phyloP scores from a whole-genome alignment of 2,113 vertebrate genomes.

The Natator depressus region DNA sequence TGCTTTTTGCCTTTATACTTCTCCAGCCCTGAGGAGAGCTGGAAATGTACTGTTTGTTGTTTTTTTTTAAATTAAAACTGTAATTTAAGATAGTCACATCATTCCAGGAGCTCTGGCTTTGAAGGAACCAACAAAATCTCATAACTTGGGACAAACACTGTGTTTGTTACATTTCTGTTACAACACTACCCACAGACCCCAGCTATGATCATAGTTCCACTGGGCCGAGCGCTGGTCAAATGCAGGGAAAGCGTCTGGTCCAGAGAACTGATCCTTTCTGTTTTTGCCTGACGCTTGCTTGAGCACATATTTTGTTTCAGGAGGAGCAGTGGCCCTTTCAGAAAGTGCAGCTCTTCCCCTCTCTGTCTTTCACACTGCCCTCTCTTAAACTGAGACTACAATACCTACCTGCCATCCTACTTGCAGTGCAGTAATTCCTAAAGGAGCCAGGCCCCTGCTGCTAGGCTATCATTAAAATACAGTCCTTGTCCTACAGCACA shows the following conservation, averaged over 20 bases:
- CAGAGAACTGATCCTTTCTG: background rate
- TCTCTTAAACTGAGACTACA: background rate
- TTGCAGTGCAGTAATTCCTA: too few relatives aligned
- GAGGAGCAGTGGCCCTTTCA: background rate
- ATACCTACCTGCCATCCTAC: background rate
- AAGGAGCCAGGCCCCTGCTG: too few relatives aligned
- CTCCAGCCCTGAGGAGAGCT: background rate
- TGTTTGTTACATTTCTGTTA: background rate
- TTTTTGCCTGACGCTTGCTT: background rate
- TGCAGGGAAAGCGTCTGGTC: background rate
- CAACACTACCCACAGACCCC: background rate
- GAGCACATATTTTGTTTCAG: background rate
- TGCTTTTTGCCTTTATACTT: background rate
- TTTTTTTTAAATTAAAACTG: background rate
- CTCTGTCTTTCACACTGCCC: background rate
- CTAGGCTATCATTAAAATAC: background rate
- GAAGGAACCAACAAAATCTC: background rate
- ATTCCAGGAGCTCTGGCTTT: background rate
- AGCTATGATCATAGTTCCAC: background rate
- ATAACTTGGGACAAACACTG: background rate
- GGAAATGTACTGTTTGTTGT: background rate
- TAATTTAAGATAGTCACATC: background rate
- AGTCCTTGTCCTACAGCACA: too few relatives aligned
- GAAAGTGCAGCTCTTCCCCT: background rate
- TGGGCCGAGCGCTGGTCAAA: background rate